Evolutionary conservation across 2,113 vertebrate species (phyloP).

Genomic region (Coptodon rendalli): DNA sequence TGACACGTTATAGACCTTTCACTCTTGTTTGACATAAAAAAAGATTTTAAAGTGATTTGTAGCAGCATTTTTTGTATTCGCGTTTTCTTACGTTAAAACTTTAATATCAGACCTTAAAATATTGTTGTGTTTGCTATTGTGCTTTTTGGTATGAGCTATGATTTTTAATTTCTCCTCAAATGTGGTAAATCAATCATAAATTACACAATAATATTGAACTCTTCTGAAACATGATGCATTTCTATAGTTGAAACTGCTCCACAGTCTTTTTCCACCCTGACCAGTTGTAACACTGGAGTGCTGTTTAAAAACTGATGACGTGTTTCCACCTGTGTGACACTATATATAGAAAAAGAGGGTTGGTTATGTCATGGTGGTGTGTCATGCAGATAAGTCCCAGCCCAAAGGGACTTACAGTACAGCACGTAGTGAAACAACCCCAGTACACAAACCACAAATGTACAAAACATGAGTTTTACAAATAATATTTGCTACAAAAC

Average conservation of each 20-base stretch:
- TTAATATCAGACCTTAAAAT: not conserved
- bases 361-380: not conserved
- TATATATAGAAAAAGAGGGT: not conserved
- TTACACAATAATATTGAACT: not conserved
- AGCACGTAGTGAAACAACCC: not conserved
- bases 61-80: not conserved
- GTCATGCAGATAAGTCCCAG: not conserved
- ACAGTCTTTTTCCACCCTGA: not conserved
- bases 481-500: not conserved
- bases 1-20: not conserved
- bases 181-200: not conserved
- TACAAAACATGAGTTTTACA: not conserved
- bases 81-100: not conserved
- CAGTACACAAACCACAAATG: not conserved
- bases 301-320: not conserved
- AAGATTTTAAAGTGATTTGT: not conserved
- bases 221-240: not conserved
- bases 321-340: not conserved
- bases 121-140: not conserved
- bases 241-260: not conserved
- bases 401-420: not conserved
- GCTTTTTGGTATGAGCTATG: not conserved
- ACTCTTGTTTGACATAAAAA: not conserved
- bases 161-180: not conserved
- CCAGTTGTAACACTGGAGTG: not conserved